A percentile compares a stretch with the other conserved stretches of the same genome.
Conservation (phyloP, 92 coral and sea anemone genomes). For the Actinostola sp. region DNA sequence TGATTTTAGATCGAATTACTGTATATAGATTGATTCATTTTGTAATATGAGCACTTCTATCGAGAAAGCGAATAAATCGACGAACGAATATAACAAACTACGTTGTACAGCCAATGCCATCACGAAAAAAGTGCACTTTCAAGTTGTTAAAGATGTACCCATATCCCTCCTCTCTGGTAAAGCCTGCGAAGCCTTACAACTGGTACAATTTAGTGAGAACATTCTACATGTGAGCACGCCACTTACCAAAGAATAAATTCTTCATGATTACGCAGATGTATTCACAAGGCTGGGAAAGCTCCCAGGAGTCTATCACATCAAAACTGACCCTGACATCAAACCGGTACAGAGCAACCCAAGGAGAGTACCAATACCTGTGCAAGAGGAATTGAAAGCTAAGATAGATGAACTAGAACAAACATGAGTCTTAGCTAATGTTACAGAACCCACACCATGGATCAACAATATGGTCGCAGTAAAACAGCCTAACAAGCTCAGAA, state of each 20-base stretch:
- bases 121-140: slow-evolving; percentile 46
- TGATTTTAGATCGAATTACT: no score
- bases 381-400: slow-evolving; percentile 34
- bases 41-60: no score
- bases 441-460: slow-evolving; percentile 56
- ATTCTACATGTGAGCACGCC: slow-evolving; percentile 17
- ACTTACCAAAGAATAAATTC: slow-evolving; percentile 20
- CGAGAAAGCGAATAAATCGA: no score
- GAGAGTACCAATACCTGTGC: slow-evolving; percentile 41
- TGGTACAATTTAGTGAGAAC: slow-evolving; percentile 23
- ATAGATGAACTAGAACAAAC: slow-evolving; percentile 44
- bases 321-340: slow-evolving; percentile 6
- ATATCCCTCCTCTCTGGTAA: slow-evolving; percentile 31
- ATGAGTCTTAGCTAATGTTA: slow-evolving; percentile 43
- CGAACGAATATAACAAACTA: no score
- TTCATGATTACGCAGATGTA: slow-evolving; percentile 34
- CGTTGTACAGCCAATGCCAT: slow-evolving; percentile 32
- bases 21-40: no score
- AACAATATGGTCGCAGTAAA: slow-evolving; percentile 48
- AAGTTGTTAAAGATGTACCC: slow-evolving; percentile 39
- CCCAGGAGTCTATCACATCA: slow-evolving; percentile 56
- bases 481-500: slow-evolving; percentile 48
- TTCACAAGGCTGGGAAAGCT: slow-evolving; percentile 64
- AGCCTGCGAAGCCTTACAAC: slow-evolving; percentile 49
- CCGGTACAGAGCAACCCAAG: slow-evolving; percentile 35